These are phyloP conservation scores for Diorhabda sublineata DNA, from an alignment of 1,140 invertebrate species.

Conservation along the genomic window DNA sequence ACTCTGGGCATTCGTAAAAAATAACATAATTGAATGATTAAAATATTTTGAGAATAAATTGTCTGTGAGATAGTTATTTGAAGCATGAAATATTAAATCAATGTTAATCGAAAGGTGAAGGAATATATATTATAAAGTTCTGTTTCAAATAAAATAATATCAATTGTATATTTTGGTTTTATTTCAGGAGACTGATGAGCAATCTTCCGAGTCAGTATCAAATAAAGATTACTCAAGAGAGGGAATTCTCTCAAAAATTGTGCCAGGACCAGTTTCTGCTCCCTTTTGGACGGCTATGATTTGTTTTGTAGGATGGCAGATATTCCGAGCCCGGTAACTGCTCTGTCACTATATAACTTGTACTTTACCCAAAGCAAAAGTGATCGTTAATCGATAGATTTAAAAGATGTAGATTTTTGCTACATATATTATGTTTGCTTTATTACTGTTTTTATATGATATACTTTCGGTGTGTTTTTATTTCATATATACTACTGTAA, in stretches of 20 bases:
- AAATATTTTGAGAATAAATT: too few species aligned
- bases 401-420: constrained; percentile 17
- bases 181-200: constrained; percentile 19
- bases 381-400: constrained; percentile 32
- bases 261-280: constrained; percentile 38
- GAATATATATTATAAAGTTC: too few species aligned
- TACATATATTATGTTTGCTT: constrained; percentile 32
- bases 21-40: too few species aligned
- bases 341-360: neutral
- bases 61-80: too few species aligned
- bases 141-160: neutral
- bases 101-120: too few species aligned
- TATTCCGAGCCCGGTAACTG: constrained; percentile 35
- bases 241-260: constrained; percentile 42
- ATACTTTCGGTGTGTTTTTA: constrained; percentile 41
- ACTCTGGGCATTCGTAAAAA: too few species aligned
- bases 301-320: constrained; percentile 36
- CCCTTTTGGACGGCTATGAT: constrained; percentile 48
- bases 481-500: constrained; percentile 28
- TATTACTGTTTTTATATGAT: constrained; percentile 38
- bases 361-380: constrained; percentile 38
- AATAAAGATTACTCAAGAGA: constrained; percentile 16
- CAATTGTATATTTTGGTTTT: constrained; percentile 13
- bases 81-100: too few species aligned
- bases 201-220: neutral